Evolutionary conservation across 1,140 invertebrate genomes (phyloP).

Genomic region (Caenorhabditis tropicalis): DNA sequence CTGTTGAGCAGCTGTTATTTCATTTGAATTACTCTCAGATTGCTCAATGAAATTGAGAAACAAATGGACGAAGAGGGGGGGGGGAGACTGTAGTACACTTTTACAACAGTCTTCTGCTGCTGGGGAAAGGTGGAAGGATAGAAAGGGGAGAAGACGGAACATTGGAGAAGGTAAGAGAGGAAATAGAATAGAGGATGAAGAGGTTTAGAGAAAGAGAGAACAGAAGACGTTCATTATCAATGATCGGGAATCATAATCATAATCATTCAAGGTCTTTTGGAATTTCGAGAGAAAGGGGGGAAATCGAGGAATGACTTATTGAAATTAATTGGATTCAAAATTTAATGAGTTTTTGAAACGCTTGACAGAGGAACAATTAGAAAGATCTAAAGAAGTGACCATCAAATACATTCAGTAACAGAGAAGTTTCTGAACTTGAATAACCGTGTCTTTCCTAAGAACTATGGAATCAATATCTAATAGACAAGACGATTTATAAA

Average conservation of each 20-base stretch:
- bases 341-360: not conserved
- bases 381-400: too few species aligned
- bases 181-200: not conserved
- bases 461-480: too few species aligned
- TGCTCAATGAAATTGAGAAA: not conserved
- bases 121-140: not conserved
- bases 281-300: not conserved
- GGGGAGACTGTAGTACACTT: conserved; percentile 26
- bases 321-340: too few species aligned
- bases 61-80: not conserved
- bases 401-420: too few species aligned
- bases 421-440: too few species aligned
- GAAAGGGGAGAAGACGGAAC: not conserved
- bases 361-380: not conserved
- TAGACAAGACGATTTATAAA: too few species aligned
- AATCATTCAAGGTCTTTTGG: conserved; percentile 3
- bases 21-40: too few species aligned
- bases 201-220: conserved; percentile 24
- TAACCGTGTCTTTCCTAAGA: too few species aligned
- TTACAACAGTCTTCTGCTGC: not conserved
- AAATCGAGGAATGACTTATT: not conserved
- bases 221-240: conserved; percentile 31
- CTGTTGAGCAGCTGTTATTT: conserved; percentile 4
- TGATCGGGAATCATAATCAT: conserved; percentile 38
- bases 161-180: not conserved